phyloP scores from a whole-genome alignment of 1,140 invertebrate genomes.

The Lasaia peninsularis region DNA sequence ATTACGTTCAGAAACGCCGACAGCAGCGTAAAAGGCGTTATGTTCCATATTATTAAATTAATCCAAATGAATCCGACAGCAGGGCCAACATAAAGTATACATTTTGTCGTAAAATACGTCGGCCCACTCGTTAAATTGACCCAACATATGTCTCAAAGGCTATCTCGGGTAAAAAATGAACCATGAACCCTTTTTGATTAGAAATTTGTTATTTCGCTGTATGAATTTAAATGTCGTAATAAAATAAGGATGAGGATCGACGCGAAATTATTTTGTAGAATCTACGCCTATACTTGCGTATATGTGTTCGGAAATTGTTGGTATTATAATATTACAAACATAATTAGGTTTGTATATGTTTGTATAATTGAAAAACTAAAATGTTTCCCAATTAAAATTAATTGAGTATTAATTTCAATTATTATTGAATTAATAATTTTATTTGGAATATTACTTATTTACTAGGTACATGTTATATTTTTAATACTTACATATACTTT shows the following conservation, averaged over 20 bases:
- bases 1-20: slow-evolving; percentile 12
- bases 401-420: too few species aligned
- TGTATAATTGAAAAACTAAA: too few species aligned
- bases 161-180: neutral
- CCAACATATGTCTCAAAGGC: slow-evolving; percentile 21
- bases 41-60: slow-evolving; percentile 43
- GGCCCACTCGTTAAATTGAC: slow-evolving; percentile 36
- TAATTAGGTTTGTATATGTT: too few species aligned
- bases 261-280: neutral
- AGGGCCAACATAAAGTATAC: slow-evolving; percentile 24
- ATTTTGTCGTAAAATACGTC: slow-evolving; percentile 41
- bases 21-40: slow-evolving; percentile 8
- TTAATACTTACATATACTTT: too few species aligned
- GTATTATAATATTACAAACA: too few species aligned
- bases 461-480: too few species aligned
- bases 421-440: too few species aligned
- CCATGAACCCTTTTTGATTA: slow-evolving; percentile 2
- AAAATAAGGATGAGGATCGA: neutral
- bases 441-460: too few species aligned
- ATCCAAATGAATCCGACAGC: slow-evolving; percentile 39
- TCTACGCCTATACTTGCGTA: too few species aligned
- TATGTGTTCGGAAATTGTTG: too few species aligned
- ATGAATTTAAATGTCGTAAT: neutral
- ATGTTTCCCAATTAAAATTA: too few species aligned
- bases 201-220: neutral